These are phyloP conservation scores for Capreolus pygargus DNA, from an alignment of 2,113 vertebrate genomes.

Conservation along the genomic window DNA sequence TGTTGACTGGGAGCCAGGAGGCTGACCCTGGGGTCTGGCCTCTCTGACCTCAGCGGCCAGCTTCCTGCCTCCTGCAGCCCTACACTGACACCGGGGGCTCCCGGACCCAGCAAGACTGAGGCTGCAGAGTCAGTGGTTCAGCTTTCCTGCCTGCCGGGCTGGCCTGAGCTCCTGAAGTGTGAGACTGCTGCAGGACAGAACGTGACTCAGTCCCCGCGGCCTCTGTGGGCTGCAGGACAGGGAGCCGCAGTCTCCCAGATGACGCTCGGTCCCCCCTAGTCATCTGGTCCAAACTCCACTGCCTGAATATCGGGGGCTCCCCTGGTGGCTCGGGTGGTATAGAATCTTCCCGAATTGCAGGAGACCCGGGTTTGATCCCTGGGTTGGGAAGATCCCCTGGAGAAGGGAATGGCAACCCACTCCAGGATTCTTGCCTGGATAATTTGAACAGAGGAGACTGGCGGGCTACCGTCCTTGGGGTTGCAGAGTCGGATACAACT, in stretches of 20 bases:
- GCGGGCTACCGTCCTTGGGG: accelerated
- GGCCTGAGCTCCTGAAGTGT: neutral
- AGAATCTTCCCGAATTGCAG: neutral
- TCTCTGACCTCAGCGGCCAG: neutral
- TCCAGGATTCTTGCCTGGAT: neutral
- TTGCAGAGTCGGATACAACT: accelerated
- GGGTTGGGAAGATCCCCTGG: neutral
- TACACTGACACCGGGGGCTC: neutral
- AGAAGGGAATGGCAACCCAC: neutral
- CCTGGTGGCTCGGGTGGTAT: neutral
- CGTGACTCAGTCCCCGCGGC: neutral
- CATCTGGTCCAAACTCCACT: neutral
- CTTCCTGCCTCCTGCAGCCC: neutral
- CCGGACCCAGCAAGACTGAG: neutral
- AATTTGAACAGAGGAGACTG: neutral
- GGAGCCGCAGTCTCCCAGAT: neutral
- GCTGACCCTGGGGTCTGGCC: neutral
- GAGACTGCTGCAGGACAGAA: neutral
- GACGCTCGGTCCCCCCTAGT: neutral
- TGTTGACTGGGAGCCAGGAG: neutral
- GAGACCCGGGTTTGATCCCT: neutral
- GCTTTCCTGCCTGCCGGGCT: accelerated
- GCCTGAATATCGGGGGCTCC: neutral
- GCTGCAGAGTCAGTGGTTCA: neutral
- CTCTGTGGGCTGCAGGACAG: neutral